Base-by-base conservation (phyloP, 1,140 invertebrate species). In the Leptinotarsa lineolata region DNA sequence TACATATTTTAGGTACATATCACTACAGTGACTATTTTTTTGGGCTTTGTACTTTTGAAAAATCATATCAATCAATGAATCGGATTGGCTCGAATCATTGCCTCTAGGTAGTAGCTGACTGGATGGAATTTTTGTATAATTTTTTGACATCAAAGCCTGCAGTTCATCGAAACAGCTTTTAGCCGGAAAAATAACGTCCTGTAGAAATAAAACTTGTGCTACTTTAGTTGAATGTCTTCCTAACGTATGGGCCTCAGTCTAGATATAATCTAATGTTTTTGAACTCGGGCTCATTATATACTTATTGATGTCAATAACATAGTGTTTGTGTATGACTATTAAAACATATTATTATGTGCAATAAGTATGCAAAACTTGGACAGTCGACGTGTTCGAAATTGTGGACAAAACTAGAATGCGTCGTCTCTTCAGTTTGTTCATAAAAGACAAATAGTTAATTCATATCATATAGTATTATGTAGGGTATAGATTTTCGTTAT, bases 371-470 rank as follows among this genome's bases (percentile, higher is more conserved):
- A 68, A 65, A 46, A 45, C 30, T 72, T 67, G 11, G 16, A 48
- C 46, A 15, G 22, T 22, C 20, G 54, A 30, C 68, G 68, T 59
- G 20, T 39, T 39, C 30, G 11, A 39, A 39, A 54, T 54, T 54
- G 3, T 8, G 4, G 4, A 54, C n/a, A 18, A 54, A 54, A 54
- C 13, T 15, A 54, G 15, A 54, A 44, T 20, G 20, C 15, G 20
- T 44, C 66, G 8, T 16, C 20, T n/a, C 46, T 15, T 44, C 66
- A n/a, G 66, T 44, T 39, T 15, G 20, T 16, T 64, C 69, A 76
- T 81, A 81, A 83, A 82, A 83, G 81, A 83, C 80, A 82, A 78
- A 79, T 82, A 83, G 81, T 72, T 81, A 79, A 77, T 78, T 77
- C 74, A 79, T 79, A 79, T 80, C 77, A 76, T 59, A 79, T 81